Percentiles rank a stretch among this genome's conserved stretches.
Conservation (phyloP, 2,888 invertebrate species). For the Dynastes maya region DNA sequence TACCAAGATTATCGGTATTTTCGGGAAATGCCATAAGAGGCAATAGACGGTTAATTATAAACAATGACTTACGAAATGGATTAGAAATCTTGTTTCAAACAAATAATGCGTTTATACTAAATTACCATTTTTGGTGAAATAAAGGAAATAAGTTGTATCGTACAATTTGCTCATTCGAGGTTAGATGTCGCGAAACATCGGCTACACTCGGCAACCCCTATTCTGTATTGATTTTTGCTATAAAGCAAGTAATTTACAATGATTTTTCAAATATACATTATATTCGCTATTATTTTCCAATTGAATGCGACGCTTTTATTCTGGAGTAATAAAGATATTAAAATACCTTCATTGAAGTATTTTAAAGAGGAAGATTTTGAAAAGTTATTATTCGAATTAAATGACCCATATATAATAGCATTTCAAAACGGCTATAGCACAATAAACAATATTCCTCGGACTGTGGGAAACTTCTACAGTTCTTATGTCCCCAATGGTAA, state of each 20-base stretch:
- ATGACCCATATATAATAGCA: slow-evolving; percentile 62
- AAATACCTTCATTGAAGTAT: slow-evolving; percentile 64
- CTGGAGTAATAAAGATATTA: slow-evolving; percentile 59
- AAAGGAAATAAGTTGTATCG: too few species aligned
- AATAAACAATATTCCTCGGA: slow-evolving; percentile 60
- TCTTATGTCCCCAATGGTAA: slow-evolving; percentile 66
- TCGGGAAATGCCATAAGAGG: too few species aligned
- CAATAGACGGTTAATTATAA: too few species aligned
- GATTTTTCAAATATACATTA: slow-evolving; percentile 11
- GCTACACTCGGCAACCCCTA: neutral
- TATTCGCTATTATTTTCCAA: slow-evolving; percentile 19
- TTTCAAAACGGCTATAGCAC: slow-evolving; percentile 61
- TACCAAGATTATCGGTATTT: too few species aligned
- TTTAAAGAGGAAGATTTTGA: slow-evolving; percentile 65
- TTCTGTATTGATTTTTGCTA: slow-evolving; percentile 22
- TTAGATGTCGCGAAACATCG: too few species aligned
- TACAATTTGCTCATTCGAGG: too few species aligned
- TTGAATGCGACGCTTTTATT: slow-evolving; percentile 44
- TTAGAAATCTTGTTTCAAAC: too few species aligned
- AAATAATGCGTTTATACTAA: too few species aligned
- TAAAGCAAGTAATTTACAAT: slow-evolving; percentile 5
- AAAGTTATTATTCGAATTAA: slow-evolving; percentile 59
- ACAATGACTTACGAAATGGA: too few species aligned
- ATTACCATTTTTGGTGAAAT: too few species aligned
- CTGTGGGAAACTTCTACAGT: slow-evolving; percentile 61